Base-by-base conservation (phyloP, 2,113 vertebrate species). In the Odocoileus hemionus region DNA sequence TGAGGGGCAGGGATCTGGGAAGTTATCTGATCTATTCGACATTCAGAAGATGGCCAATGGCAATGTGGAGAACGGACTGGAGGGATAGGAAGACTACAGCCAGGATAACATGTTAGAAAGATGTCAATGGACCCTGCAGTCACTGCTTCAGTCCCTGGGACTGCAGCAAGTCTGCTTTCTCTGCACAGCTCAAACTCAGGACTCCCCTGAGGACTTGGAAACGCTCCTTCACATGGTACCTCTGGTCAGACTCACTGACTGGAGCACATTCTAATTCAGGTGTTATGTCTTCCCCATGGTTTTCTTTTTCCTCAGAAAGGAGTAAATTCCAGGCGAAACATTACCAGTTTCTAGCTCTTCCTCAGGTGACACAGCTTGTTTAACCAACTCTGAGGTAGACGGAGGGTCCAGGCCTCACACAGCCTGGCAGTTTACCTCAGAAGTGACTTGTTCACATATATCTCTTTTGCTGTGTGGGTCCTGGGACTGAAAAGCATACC, bases 271-370 rank as follows among this genome's bases (percentile, higher is more conserved):
- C 23, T 43, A 33, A 26, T 54, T 30, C 36, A 54, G 58, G 15
- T 74, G 21, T 60, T 45, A 30, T 50, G 39, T 79, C 64, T 64
- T 70, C 43, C 43, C 58, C 15, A 2, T 19, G 12, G 67, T 36
- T 87, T 92, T 16, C 21, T 14, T 87, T 90, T 28, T 87, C 78
- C 87, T 84, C 82, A 55, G 64, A 85, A 64, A 60, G 54, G 30
- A 85, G 3, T 47, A 47, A 39, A 54, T 91, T 93, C 36, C 43
- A 43, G n/a, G 45, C 4, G 45, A 67, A 79, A 84, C 30, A 43
- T n/a, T 12, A 64, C 1, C 36, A 76, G 2, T 52, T 89, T 12
- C 67, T 55, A 60, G 33, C 6, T 55, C 26, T 61, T 55, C 25
- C 43, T 43, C 39, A 47, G 3, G 5, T 3, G 45, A 89, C 52